These are phyloP conservation scores for Hirundichthys speculiger DNA, from an alignment of 2,113 vertebrate species.

Conservation along the genomic window DNA sequence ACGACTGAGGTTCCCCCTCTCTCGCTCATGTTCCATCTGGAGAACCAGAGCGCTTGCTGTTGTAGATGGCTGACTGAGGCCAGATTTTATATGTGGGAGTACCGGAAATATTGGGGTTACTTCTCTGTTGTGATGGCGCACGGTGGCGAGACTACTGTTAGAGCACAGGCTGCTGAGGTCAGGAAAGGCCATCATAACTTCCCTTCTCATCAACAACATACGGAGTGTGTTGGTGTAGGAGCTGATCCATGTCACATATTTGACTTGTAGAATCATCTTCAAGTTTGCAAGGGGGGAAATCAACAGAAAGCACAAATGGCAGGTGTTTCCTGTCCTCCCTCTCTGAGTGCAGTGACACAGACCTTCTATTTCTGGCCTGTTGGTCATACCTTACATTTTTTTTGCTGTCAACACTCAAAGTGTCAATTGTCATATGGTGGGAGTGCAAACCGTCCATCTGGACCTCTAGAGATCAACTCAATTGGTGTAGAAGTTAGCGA, in stretches of 20 bases:
- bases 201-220: slow-evolving; percentile 32
- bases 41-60: slow-evolving; percentile 77
- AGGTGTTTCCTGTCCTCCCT: slow-evolving; percentile 56
- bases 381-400: slow-evolving; percentile 44
- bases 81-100: slow-evolving; percentile 63
- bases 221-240: slow-evolving; percentile 8
- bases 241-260: slow-evolving; percentile 14
- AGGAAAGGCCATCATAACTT: slow-evolving; percentile 29
- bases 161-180: slow-evolving; percentile 66
- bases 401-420: slow-evolving; percentile 25
- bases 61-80: slow-evolving; percentile 33
- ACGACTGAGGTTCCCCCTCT: slow-evolving; percentile 79
- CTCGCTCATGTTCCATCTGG: slow-evolving; percentile 84
- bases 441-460: slow-evolving; percentile 88
- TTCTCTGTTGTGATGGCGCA: slow-evolving; percentile 33
- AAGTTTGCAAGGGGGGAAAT: slow-evolving; percentile 65
- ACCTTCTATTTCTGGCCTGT: slow-evolving; percentile 48
- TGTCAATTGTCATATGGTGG: slow-evolving; percentile 52
- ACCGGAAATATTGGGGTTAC: slow-evolving; percentile 52
- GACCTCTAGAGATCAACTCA: slow-evolving; percentile 88
- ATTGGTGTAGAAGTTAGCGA: slow-evolving; percentile 76
- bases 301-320: slow-evolving; percentile 79
- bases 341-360: slow-evolving; percentile 66
- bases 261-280: slow-evolving; percentile 18
- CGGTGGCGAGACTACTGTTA: slow-evolving; percentile 51